phyloP scores from a whole-genome alignment of 2,113 vertebrate genomes.

The Vombatus ursinus region DNA sequence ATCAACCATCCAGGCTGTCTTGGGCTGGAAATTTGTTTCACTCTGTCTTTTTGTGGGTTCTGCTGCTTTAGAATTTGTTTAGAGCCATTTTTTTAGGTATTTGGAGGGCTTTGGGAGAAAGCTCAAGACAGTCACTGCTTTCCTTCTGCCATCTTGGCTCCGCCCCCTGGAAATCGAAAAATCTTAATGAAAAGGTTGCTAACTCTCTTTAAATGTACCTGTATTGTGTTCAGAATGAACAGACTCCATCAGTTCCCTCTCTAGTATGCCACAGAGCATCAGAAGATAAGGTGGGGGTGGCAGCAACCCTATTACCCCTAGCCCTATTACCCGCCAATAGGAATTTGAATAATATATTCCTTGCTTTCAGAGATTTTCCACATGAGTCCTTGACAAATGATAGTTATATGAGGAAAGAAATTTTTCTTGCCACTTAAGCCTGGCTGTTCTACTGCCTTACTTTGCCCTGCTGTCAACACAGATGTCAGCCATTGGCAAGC shows the following conservation, averaged over 20 bases:
- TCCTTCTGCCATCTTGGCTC: too few species aligned
- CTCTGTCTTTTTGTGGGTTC: too few species aligned
- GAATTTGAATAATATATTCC: background rate
- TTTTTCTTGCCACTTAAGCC: constrained; percentile 23
- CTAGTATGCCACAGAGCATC: background rate
- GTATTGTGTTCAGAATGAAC: background rate
- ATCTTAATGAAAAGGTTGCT: constrained; percentile 1
- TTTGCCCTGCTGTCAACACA: constrained; percentile 44
- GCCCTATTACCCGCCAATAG: constrained; percentile 8
- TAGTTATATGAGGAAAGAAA: constrained; percentile 55
- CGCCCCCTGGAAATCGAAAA: too few species aligned
- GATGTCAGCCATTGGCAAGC: constrained; percentile 30
- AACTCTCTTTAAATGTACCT: background rate
- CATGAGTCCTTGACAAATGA: constrained; percentile 41
- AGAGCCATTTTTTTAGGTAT: too few species aligned
- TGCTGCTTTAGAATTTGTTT: too few species aligned
- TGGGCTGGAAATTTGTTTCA: too few species aligned
- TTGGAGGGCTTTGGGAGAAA: too few species aligned
- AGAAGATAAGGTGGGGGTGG: background rate
- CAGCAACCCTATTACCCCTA: constrained; percentile 1
- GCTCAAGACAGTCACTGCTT: too few species aligned
- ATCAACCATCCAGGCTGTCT: too few species aligned
- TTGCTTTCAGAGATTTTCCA: constrained; percentile 44
- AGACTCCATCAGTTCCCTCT: background rate
- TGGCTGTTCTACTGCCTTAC: background rate